A percentile compares a stretch with the other conserved stretches of the same genome.
These are phyloP conservation scores for Plebejus argus DNA, from an alignment of 2,888 invertebrate species.

Conservation along the genomic window DNA sequence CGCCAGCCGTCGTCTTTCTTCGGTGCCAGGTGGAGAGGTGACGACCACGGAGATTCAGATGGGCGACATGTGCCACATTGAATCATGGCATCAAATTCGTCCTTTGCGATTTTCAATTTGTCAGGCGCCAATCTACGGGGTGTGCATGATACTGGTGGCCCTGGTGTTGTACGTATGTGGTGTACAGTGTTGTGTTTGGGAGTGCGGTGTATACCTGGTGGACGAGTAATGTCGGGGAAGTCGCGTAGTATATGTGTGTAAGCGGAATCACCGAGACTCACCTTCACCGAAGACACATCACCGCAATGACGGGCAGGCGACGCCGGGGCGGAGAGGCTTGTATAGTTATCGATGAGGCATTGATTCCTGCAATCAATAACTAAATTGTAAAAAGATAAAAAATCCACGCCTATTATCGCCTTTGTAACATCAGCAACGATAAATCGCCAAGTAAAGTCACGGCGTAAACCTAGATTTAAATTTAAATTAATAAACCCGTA, in stretches of 20 bases:
- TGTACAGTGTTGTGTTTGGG: no score
- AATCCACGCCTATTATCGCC: slow-evolving; percentile 24
- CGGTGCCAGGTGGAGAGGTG: slow-evolving; percentile 37
- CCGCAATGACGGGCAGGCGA: no score
- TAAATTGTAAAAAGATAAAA: slow-evolving; percentile 39
- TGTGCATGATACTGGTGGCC: no score
- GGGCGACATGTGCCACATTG: slow-evolving; percentile 30
- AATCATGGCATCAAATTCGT: neutral
- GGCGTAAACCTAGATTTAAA: no score
- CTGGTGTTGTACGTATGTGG: no score
- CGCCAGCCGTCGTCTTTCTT: slow-evolving; percentile 38
- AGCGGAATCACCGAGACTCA: neutral
- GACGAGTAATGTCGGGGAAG: no score
- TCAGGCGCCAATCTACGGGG: no score
- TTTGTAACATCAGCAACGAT: no score
- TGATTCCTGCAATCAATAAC: slow-evolving; percentile 47
- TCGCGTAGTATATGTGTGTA: neutral
- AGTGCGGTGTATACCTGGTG: no score
- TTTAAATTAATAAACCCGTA: no score
- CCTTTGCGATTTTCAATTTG: slow-evolving; percentile 1
- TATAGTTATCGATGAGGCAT: slow-evolving; percentile 41
- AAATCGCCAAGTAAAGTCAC: no score
- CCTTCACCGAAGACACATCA: no score
- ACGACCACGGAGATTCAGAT: slow-evolving; percentile 37
- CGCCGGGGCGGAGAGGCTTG: neutral